phyloP scores from a whole-genome alignment of 2,113 vertebrate species.

The Cephalopholis sonnerati region DNA sequence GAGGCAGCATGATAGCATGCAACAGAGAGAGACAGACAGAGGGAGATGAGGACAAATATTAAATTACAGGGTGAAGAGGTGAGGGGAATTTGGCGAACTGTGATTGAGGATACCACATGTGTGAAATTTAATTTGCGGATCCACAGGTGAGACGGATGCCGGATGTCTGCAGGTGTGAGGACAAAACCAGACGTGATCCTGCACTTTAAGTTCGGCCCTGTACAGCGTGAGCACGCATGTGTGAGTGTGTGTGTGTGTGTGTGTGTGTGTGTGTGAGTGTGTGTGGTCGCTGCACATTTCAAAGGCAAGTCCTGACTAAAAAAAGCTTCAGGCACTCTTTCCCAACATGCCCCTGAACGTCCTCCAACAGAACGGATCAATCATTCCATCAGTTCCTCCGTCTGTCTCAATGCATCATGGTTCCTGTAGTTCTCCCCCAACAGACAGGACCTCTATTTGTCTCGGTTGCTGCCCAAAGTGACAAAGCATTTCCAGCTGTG shows the following conservation, averaged over 20 bases:
- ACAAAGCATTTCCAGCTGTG: conserved; percentile 43
- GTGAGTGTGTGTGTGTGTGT: conserved; percentile 7
- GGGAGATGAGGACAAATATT: conserved; percentile 47
- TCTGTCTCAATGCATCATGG: conserved; percentile 53
- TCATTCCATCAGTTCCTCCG: conserved; percentile 44
- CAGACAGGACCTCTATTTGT: conserved; percentile 33
- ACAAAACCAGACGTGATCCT: conserved; percentile 27
- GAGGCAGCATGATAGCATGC: conserved; percentile 46
- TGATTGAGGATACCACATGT: conserved; percentile 21
- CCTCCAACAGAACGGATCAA: conserved; percentile 56
- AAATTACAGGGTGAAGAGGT: conserved; percentile 46
- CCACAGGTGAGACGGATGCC: conserved; percentile 36
- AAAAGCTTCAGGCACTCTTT: conserved; percentile 25
- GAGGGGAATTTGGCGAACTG: conserved; percentile 11
- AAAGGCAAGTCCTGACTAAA: conserved; percentile 30
- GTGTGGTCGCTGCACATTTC: neutral
- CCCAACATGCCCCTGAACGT: conserved; percentile 56
- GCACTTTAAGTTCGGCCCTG: conserved; percentile 5
- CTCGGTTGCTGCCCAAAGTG: conserved; percentile 25
- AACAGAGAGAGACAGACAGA: conserved; percentile 17
- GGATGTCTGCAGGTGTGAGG: conserved; percentile 11
- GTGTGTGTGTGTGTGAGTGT: neutral
- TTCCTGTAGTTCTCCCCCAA: conserved; percentile 34
- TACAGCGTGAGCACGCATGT: neutral
- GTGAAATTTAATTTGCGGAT: conserved; percentile 64